phyloP scores from a whole-genome alignment of 2,797 vertebrate genomes.

The Streptopelia turtur region DNA sequence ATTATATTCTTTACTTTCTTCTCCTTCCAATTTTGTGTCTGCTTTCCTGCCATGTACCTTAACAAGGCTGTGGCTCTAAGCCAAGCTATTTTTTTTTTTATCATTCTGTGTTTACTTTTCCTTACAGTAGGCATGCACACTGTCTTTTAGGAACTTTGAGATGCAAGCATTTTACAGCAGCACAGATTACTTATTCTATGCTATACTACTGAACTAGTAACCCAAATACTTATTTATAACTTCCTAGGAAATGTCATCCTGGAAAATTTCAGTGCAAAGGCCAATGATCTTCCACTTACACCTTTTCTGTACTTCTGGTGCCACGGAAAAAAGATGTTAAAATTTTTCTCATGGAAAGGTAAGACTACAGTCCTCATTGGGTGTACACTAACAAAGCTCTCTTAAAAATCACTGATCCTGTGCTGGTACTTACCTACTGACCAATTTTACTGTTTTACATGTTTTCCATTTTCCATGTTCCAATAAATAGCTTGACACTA shows the following conservation, averaged over 20 bases:
- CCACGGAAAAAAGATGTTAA: not conserved
- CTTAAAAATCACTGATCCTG: not conserved
- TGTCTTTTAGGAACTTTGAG: not conserved
- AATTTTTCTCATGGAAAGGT: too few species aligned
- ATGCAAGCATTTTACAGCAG: not conserved
- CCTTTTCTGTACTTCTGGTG: not conserved
- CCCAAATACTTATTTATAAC: not conserved
- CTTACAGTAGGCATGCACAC: not conserved
- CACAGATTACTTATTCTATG: not conserved
- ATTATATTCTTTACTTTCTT: slow-evolving; percentile 50
- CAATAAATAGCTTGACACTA: not conserved
- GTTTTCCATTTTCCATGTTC: not conserved
- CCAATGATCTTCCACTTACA: not conserved
- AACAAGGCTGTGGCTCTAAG: slow-evolving; percentile 17
- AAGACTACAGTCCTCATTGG: not conserved
- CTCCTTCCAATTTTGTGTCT: slow-evolving; percentile 7
- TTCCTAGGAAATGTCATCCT: not conserved
- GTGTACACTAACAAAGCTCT: not conserved
- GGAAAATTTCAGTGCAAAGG: not conserved
- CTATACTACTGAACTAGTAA: not conserved
- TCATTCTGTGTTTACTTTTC: not conserved
- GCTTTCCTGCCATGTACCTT: not conserved
- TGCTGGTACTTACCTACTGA: not conserved
- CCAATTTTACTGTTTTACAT: not conserved
- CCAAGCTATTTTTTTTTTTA: not conserved